Evolutionary conservation across 2,888 invertebrate genomes (phyloP).

Genomic region (Brenthis daphne): DNA sequence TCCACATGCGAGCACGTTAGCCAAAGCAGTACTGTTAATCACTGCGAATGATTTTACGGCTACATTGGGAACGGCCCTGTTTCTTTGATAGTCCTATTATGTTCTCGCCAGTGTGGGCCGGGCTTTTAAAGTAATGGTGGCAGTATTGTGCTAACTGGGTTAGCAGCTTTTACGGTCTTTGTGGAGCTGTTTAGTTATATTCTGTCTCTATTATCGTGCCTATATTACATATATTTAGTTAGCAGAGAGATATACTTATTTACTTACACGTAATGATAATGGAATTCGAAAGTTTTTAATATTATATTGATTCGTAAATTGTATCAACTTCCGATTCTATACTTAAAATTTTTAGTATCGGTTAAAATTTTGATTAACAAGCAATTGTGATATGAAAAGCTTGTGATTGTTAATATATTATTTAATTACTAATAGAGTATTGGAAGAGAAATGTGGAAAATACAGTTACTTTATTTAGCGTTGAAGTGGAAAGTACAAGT

Average conservation of each 20-base stretch:
- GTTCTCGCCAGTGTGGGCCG: constrained; percentile 38
- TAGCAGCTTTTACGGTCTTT: constrained; percentile 39
- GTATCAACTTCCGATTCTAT: no score
- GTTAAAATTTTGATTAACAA: no score
- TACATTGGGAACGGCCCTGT: constrained; percentile 32
- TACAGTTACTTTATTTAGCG: background rate
- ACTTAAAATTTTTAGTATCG: no score
- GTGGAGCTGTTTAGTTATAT: constrained; percentile 34
- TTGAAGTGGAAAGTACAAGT: constrained; percentile 6
- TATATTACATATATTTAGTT: constrained; percentile 12
- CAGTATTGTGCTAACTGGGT: constrained; percentile 41
- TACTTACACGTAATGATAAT: no score
- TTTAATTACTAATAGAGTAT: no score
- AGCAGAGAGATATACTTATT: background rate
- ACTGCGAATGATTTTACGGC: constrained; percentile 34
- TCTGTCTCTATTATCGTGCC: constrained; percentile 20
- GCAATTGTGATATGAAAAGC: no score
- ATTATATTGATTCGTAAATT: no score
- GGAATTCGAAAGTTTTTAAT: no score
- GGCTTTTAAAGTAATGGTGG: constrained; percentile 41
- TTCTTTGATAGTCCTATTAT: constrained; percentile 40
- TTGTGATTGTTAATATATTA: no score
- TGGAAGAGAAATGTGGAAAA: no score
- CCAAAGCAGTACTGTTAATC: constrained; percentile 31
- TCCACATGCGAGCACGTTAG: constrained; percentile 11